Conservation (phyloP, 2,888 invertebrate species). For the Deilephila elpenor region DNA sequence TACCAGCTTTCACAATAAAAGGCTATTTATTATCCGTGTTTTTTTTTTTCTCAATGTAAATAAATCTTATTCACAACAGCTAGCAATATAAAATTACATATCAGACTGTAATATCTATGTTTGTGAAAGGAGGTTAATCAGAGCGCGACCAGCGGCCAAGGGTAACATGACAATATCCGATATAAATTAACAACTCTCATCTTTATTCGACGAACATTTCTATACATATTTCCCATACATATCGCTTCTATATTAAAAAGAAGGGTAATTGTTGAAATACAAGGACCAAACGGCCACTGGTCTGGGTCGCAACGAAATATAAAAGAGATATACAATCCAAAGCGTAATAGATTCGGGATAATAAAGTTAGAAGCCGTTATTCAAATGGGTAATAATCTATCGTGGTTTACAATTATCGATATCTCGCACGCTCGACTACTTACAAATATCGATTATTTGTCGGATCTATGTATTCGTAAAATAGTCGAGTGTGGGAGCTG, state of each 20-base stretch:
- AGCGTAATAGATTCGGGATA: constrained; percentile 24
- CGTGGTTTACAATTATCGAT: constrained; percentile 25
- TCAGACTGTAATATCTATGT: constrained; percentile 60
- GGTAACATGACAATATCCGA: constrained; percentile 18
- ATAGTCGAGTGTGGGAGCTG: constrained; percentile 3
- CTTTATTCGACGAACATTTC: constrained; percentile 29
- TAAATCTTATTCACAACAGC: constrained; percentile 84
- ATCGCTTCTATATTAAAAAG: constrained; percentile 10
- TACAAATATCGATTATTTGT: constrained; percentile 12
- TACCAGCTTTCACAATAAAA: constrained; percentile 82
- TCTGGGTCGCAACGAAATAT: background rate
- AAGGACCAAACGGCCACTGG: constrained; percentile 20
- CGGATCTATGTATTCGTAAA: constrained; percentile 3
- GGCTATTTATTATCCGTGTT: constrained; percentile 82
- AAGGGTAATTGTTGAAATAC: background rate
- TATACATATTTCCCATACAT: constrained; percentile 6
- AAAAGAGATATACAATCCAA: constrained; percentile 25
- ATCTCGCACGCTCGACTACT: background rate
- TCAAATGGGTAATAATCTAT: constrained; percentile 29
- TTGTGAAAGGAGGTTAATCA: constrained; percentile 38
- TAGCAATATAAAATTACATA: constrained; percentile 83
- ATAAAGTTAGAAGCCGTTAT: constrained; percentile 30
- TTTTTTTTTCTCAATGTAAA: constrained; percentile 70
- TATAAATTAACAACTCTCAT: constrained; percentile 1
- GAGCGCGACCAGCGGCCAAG: constrained; percentile 54